Evolutionary conservation across 1,140 invertebrate genomes (phyloP).

Genomic region (Panulirus ornatus): DNA sequence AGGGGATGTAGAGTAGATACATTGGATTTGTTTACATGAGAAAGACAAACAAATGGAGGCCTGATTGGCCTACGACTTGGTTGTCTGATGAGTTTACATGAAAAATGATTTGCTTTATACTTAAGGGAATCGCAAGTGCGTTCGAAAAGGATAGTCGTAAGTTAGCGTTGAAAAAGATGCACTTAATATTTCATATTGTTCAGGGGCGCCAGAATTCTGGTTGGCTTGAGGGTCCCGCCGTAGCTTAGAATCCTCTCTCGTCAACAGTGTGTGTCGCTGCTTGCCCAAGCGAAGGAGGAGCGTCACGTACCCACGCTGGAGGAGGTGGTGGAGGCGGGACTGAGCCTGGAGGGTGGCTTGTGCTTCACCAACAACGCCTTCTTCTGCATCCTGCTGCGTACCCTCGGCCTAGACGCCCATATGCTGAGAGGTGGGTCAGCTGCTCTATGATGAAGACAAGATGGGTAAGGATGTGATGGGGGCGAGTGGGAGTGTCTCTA

Average conservation of each 20-base stretch:
- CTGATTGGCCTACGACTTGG: no score
- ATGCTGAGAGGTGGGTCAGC: conserved; percentile 1
- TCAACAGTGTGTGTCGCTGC: conserved; percentile 14
- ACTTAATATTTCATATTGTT: background rate
- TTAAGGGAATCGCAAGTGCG: no score
- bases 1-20: no score
- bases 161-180: background rate
- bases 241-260: background rate
- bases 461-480: no score
- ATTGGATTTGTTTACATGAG: no score
- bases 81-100: no score
- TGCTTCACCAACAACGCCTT: conserved; percentile 34
- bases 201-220: background rate
- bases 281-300: conserved; percentile 4
- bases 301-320: conserved; percentile 22
- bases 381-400: conserved; percentile 22
- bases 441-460: no score
- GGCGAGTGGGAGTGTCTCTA: no score
- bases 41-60: no score
- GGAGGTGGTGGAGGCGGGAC: conserved; percentile 18
- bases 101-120: no score
- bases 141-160: no score
- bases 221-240: background rate
- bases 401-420: conserved; percentile 6
- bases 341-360: conserved; percentile 33